phyloP scores from a whole-genome alignment of 2,113 vertebrate species.

The Odocoileus virginianus region DNA sequence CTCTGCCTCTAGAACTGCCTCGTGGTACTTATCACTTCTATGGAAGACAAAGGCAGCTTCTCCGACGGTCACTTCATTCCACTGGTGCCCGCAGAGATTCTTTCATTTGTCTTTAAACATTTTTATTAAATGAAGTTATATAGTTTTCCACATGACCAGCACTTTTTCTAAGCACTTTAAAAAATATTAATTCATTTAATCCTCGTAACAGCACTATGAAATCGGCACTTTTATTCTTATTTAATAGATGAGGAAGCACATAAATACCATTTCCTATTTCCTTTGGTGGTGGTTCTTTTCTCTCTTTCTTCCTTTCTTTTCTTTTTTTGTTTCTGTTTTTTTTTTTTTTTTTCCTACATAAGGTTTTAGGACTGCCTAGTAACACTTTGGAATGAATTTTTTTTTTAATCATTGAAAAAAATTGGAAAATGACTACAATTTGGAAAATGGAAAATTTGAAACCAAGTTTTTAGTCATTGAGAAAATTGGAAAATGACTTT shows the following conservation, averaged over 20 bases:
- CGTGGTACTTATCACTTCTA: background rate
- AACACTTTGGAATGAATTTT: background rate
- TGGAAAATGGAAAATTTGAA: background rate
- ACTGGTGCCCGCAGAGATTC: background rate
- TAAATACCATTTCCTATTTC: background rate
- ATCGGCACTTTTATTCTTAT: background rate
- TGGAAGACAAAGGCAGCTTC: background rate
- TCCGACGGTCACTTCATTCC: background rate
- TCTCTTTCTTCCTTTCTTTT: background rate
- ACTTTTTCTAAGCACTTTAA: background rate
- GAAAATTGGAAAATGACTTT: background rate
- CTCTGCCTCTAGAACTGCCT: background rate
- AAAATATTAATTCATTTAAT: background rate
- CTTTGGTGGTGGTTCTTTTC: background rate
- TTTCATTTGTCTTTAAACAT: background rate
- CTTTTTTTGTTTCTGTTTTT: background rate
- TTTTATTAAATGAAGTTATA: background rate
- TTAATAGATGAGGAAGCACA: background rate
- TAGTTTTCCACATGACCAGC: background rate
- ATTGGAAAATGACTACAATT: background rate
- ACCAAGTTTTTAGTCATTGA: background rate
- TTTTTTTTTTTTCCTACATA: background rate
- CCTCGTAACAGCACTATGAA: background rate
- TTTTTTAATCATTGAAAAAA: slow-evolving; percentile 5
- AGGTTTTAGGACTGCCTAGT: background rate